Evolutionary conservation across 2,888 invertebrate genomes (phyloP), one percentile per base, ranked within the genome.

Genomic region (Clanis bilineata): DNA sequence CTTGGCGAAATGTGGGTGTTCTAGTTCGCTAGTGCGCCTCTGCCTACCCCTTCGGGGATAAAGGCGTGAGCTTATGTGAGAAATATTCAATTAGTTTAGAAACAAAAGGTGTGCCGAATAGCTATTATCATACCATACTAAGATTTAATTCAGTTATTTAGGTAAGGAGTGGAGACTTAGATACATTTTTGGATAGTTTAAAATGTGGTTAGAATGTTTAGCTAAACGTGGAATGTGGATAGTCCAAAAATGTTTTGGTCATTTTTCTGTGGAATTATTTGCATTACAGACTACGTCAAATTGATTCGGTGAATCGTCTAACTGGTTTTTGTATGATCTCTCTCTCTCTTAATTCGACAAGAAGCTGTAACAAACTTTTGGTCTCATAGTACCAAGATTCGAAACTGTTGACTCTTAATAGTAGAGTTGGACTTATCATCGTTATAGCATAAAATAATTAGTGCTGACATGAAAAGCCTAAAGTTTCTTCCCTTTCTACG

Each of bases 211-310:
- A 18, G 51, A 51, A 51, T 51, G 18, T 32, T 18, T 10, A 10
- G 18, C 51, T 32, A 32, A 32, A 51, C n/a, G 9, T 10, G 51
- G 51, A 32, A 3, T 28, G 51, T 10, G 51, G 51, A 32, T 4
- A 18, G 51, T 45, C 22, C 47, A 54, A 38, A 38, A 57, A 60
- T 56, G 54, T 57, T 43, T 51, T 32, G 28, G 18, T 21, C 9
- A 51, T 51, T 47, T 18, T 47, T 51, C 25, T 3, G 51, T 18
- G 10, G 15, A 51, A 32, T 18, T 4, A 32, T 51, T 51, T 51
- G 51, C 51, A 28, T 47, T 28, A 28, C 7, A 10, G 2, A 32
- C 9, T 51, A 6, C 23, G n/a, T 18, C 18, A 10, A 10, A 28
- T 28, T 15, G 18, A 1, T 18, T 51, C n/a, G 15, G 7, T 47